Percentiles rank a stretch among this genome's conserved stretches.
phyloP scores from a whole-genome alignment of 2,888 invertebrate genomes.

The Drosophila percnosoma region DNA sequence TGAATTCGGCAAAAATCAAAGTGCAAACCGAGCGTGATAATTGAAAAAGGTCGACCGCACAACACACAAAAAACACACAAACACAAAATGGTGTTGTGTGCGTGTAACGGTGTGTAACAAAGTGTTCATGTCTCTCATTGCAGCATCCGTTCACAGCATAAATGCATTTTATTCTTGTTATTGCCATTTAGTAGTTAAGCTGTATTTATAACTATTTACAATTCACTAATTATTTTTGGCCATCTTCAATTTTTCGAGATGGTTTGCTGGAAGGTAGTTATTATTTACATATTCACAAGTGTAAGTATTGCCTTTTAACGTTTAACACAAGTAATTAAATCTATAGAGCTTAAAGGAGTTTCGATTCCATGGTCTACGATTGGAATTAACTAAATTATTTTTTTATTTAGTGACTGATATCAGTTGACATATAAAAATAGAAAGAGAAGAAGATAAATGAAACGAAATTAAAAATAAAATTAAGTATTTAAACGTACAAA shows the following conservation, averaged over 20 bases:
- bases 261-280: not conserved
- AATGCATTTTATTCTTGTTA: not conserved
- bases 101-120: constrained; percentile 19
- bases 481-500: not conserved
- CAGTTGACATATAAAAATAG: not conserved
- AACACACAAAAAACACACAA: not conserved
- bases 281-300: not conserved
- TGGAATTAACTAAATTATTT: not conserved
- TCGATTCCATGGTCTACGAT: not conserved
- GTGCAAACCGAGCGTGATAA: constrained; percentile 73
- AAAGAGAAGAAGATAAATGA: not conserved
- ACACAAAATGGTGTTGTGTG: not conserved
- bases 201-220: not conserved
- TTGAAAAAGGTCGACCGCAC: constrained; percentile 67
- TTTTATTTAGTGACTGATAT: not conserved
- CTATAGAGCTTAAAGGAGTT: not conserved
- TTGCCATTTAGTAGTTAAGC: not conserved
- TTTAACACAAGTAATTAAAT: not conserved
- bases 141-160: not conserved
- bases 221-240: not conserved
- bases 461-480: not conserved
- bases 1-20: constrained; percentile 63
- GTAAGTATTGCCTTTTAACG: not conserved
- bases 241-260: not conserved
- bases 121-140: constrained; percentile 4